Percentiles rank a stretch among this genome's conserved stretches.
Conservation (phyloP, 1,140 invertebrate genomes). For the Leptopilina clavipes region DNA sequence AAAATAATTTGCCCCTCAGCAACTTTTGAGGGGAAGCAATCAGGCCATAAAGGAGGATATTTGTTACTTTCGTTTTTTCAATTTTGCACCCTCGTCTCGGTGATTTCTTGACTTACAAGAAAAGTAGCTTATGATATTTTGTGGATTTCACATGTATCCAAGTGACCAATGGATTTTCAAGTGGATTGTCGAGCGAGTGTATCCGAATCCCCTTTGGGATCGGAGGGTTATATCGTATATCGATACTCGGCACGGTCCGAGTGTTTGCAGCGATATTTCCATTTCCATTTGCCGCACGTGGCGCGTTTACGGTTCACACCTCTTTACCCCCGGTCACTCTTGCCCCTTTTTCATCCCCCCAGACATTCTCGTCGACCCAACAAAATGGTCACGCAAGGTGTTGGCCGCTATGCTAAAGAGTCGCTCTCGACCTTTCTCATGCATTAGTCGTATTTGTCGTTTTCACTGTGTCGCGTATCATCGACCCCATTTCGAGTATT, state of each 20-base stretch:
- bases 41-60: conserved; percentile 8
- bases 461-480: conserved; percentile 19
- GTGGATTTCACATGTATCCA: conserved; percentile 60
- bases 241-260: conserved; percentile 68
- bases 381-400: conserved; percentile 52
- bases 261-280: conserved; percentile 73
- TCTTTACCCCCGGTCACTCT: conserved; percentile 45
- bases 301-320: conserved; percentile 63
- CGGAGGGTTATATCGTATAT: conserved; percentile 69
- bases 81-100: conserved; percentile 45
- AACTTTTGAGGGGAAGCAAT: too few species aligned
- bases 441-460: conserved; percentile 30
- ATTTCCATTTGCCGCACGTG: conserved; percentile 74
- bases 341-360: not conserved
- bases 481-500: conserved; percentile 17
- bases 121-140: conserved; percentile 66
- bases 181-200: conserved; percentile 57
- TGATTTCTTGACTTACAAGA: conserved; percentile 58
- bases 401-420: conserved; percentile 52
- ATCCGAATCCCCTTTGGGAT: conserved; percentile 42
- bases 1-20: too few species aligned
- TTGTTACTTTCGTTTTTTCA: conserved; percentile 41
- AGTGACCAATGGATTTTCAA: conserved; percentile 67
- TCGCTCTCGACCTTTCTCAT: conserved; percentile 35
- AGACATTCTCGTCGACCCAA: conserved; percentile 44